Percentiles rank a stretch among this genome's conserved stretches.
Conservation (phyloP, 2,113 vertebrate species). For the Raphicerus campestris region DNA sequence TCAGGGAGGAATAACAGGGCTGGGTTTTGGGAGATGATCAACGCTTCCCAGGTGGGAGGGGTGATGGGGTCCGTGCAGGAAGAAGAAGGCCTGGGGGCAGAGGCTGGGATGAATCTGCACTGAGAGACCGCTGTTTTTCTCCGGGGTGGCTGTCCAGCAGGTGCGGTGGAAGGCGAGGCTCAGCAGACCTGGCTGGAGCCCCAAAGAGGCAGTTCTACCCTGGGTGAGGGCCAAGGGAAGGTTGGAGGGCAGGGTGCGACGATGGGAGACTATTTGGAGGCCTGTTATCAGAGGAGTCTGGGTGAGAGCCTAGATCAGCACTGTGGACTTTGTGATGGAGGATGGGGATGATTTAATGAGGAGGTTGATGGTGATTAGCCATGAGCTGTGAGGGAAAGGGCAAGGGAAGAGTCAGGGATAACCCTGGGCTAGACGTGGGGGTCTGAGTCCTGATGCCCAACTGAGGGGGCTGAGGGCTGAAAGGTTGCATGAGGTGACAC, state of each 20-base stretch:
- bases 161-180: too few species aligned
- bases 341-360: rapidly evolving
- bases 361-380: background rate
- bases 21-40: background rate
- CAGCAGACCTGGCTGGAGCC: background rate
- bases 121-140: rapidly evolving
- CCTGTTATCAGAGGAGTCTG: too few species aligned
- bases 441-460: background rate
- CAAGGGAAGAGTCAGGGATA: too few species aligned
- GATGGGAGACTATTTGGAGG: background rate
- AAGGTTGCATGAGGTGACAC: background rate
- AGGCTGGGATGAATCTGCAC: background rate
- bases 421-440: background rate
- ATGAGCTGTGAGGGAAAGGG: background rate
- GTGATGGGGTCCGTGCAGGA: background rate
- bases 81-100: background rate
- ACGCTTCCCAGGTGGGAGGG: background rate
- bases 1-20: background rate
- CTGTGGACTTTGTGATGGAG: rapidly evolving
- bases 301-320: background rate
- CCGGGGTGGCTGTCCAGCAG: rapidly evolving
- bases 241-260: background rate
- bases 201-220: background rate
- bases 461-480: background rate
- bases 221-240: too few species aligned